Evolutionary conservation across 1,140 invertebrate genomes (phyloP), one percentile per base, ranked within the genome.

Genomic region (Sitobion miscanthi): DNA sequence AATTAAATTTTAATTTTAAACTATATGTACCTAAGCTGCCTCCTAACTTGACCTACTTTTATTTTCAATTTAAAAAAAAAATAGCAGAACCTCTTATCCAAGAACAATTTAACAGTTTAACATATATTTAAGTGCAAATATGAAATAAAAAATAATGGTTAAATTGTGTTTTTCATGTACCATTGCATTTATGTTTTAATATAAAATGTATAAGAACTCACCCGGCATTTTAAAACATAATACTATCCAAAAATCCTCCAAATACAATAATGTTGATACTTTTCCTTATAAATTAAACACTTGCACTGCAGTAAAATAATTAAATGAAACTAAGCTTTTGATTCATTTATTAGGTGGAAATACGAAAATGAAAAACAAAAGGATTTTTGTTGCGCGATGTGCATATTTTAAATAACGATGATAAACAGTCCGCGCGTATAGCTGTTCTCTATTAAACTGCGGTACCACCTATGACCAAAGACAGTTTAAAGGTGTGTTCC

Each of bases 151-250:
- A 87, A 83, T 42, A 83, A 38, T 25, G 30, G 8, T 85, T 25
- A 42, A 45, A 85, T n/a, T 85, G 23, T 85, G 8, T 45, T 85
- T 42, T 25, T 42, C 21, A 11, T 42, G 38, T 25, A 42, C 45
- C 11, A 42, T 85, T 4, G 38, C 9, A 85, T 25, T 25, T 9
- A 23, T 42, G 0, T 77, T 1, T 30, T 30, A 77, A 35, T 45
- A 85, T 85, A 85, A 85, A 47, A 87, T 52, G 5, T 38, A 89
- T 89, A 23, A 90, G 20, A 38, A 90, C 89, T 90, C 89, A 90
- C 89, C 57, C 23, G 3, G 89, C 89, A 90, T 90, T 90, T 90
- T n/a, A 90, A 90, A 90, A 45, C 89, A 69, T 90, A 69, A n/a
- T 90, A 89, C 30, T 57, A 89, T 89, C 52, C 35, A 42, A 57